Conservation (phyloP, 2,888 invertebrate genomes). For the Sisyra nigra region DNA sequence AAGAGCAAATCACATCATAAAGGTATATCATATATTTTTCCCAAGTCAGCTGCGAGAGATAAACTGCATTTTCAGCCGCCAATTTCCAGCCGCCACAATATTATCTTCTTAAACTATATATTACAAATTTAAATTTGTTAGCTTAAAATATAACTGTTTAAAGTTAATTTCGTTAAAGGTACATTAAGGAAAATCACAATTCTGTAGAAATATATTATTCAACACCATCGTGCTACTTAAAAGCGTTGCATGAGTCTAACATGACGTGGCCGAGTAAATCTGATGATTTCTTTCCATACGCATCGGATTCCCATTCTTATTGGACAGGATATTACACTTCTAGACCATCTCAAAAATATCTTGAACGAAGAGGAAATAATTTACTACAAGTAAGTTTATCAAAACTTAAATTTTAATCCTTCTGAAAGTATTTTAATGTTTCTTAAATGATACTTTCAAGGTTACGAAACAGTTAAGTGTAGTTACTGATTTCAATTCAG, state of each 20-base stretch:
- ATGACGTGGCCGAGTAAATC: constrained; percentile 27
- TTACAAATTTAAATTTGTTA: too few relatives aligned
- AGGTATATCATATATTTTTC: too few relatives aligned
- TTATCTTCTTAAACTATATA: too few relatives aligned
- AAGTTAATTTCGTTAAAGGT: constrained; percentile 24
- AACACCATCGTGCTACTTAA: constrained; percentile 65
- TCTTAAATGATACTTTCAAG: constrained; percentile 22
- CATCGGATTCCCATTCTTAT: constrained; percentile 42
- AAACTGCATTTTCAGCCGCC: too few relatives aligned
- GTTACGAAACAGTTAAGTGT: constrained; percentile 53
- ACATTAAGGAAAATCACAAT: constrained; percentile 41
- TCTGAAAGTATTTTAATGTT: not conserved
- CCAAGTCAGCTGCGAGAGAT: too few relatives aligned
- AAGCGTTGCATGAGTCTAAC: constrained; percentile 39
- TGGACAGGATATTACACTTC: constrained; percentile 60
- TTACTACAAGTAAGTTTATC: constrained; percentile 32
- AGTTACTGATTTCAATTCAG: constrained; percentile 28
- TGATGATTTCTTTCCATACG: constrained; percentile 52
- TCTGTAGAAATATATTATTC: constrained; percentile 61
- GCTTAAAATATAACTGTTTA: too few relatives aligned
- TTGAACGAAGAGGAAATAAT: constrained; percentile 31
- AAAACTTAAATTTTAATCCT: not conserved
- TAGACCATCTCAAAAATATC: constrained; percentile 36
- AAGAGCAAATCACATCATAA: too few relatives aligned
- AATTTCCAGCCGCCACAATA: too few relatives aligned